Evolutionary conservation across 2,888 invertebrate species (phyloP).

Genomic region (Micoletzkya japonica): DNA sequence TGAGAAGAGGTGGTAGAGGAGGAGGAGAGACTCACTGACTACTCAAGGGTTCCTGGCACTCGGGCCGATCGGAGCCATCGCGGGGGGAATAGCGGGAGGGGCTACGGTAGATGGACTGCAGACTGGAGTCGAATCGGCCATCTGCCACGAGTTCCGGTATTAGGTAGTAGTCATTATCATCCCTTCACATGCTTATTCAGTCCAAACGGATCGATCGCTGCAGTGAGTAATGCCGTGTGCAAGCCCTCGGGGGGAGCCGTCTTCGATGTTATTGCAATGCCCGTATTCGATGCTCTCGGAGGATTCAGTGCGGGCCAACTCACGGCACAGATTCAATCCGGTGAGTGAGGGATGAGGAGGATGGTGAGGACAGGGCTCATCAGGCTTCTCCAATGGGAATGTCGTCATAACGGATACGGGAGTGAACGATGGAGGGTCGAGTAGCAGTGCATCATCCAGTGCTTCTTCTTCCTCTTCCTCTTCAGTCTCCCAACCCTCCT

Average conservation of each 20-base stretch:
- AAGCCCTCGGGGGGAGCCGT: conserved; percentile 17
- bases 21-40: neutral
- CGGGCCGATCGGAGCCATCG: conserved; percentile 25
- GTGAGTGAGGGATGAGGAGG: no score
- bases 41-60: conserved; percentile 14
- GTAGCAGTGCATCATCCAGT: no score
- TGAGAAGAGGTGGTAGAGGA: neutral
- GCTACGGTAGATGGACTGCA: conserved; percentile 27
- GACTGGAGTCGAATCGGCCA: conserved; percentile 23
- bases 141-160: conserved; percentile 11
- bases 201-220: conserved; percentile 21
- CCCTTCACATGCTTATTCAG: neutral
- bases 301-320: conserved; percentile 17
- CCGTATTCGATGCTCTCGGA: conserved; percentile 22
- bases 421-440: no score
- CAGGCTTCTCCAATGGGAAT: no score
- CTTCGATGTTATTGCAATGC: conserved; percentile 17
- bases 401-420: no score
- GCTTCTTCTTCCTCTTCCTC: no score
- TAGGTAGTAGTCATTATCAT: neutral
- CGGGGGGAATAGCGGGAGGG: conserved; percentile 27
- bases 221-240: conserved; percentile 1
- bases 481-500: no score
- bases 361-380: no score
- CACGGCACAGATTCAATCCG: conserved; percentile 14